Evolutionary conservation across 2,888 invertebrate genomes (phyloP), one percentile per base, ranked within the genome.

Genomic region (Trilocha varians): DNA sequence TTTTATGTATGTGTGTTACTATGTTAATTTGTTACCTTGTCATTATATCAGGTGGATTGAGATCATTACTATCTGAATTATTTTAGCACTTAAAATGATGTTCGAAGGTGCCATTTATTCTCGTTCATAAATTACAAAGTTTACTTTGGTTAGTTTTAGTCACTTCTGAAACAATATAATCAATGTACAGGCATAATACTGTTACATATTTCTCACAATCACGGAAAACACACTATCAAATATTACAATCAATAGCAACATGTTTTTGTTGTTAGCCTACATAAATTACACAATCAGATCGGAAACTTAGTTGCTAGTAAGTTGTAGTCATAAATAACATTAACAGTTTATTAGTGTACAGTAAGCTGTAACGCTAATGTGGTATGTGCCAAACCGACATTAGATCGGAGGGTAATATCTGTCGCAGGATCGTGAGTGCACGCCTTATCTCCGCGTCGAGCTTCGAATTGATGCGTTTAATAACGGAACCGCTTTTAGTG

Each of bases 401-500:
- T 67, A 71, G 69, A 68, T 75, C 67, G 65, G 59, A 63, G 59
- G 65, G 70, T 59, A 74, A 74, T 74, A 73, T 72, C 68, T 70
- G 73, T 72, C 69, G 56, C 53, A 48, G 61, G 68, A 65, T 70
- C 71, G 69, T 71, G 72, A 72, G 72, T 70, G 71, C 69, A 68
- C 69, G 73, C 72, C 70, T 75, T 76, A 76, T 76, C 74, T 70
- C 63, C 55, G 49, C 60, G 68, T 62, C 62, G 62, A 59, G 63
- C 59, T 58, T 67, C 70, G 62, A 75, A 77, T 73, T 77, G 76
- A 77, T 77, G 77, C 68, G 71, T 76, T 77, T 76, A 75, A 77
- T 77, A 77, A 74, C 70, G 74, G 70, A 65, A 73, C 63, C 69
- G 66, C 52, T 71, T 67, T 62, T 57, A 54, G 54, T 49, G 47